phyloP scores from a whole-genome alignment of 2,113 vertebrate species.

The Martes martes region DNA sequence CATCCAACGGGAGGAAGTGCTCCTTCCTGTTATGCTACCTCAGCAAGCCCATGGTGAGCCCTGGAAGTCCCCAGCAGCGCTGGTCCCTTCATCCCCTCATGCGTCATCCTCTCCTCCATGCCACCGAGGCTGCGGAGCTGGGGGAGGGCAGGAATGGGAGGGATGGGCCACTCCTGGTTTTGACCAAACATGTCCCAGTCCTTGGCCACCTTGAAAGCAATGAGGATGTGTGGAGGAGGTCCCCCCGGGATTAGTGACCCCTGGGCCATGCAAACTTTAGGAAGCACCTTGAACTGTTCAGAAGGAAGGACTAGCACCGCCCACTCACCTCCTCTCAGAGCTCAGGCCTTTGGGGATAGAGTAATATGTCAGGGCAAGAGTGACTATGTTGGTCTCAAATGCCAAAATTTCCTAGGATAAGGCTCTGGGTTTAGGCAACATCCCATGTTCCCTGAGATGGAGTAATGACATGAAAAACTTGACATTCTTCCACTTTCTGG shows the following conservation, averaged over 20 bases:
- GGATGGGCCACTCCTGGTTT: neutral
- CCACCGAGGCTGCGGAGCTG: neutral
- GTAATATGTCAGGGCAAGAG: rapidly evolving
- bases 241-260: neutral
- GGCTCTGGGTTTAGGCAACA: neutral
- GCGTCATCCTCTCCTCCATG: constrained; percentile 2
- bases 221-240: constrained; percentile 18
- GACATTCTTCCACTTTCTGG: neutral
- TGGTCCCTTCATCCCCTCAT: neutral
- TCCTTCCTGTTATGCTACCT: constrained; percentile 72
- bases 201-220: neutral
- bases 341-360: neutral
- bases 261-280: neutral
- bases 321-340: neutral
- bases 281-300: constrained; percentile 11
- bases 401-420: neutral
- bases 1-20: constrained; percentile 50
- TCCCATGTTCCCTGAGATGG: neutral
- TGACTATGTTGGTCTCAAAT: neutral
- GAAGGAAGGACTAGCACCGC: neutral
- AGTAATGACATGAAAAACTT: neutral
- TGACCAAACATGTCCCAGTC: neutral
- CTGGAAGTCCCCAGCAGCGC: constrained; percentile 33
- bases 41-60: neutral
- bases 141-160: neutral